Evolutionary conservation across 2,888 invertebrate genomes (phyloP).

Genomic region (Sminthurides aquaticus): DNA sequence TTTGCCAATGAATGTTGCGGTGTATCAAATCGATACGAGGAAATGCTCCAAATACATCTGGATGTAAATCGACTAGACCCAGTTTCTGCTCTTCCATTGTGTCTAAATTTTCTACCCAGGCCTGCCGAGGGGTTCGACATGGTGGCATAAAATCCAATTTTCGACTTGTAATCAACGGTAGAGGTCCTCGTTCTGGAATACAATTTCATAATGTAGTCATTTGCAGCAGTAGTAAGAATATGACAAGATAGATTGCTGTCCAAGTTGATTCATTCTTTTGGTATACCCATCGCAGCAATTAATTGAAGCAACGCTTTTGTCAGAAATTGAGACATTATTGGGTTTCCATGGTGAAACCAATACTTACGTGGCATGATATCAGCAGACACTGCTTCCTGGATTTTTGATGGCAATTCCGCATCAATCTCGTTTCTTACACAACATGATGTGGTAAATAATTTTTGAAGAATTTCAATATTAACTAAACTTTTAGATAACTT

Average conservation of each 20-base stretch:
- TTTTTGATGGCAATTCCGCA: not conserved
- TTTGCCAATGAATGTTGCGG: conserved; percentile 80
- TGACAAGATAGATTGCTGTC: too few species aligned
- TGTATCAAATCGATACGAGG: conserved; percentile 83
- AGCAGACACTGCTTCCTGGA: not conserved
- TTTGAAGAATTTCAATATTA: not conserved
- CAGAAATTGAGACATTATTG: too few species aligned
- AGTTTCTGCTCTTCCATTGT: conserved; percentile 66
- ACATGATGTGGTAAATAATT: not conserved
- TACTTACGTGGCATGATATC: not conserved
- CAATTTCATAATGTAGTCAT: too few species aligned
- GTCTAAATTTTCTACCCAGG: conserved; percentile 79
- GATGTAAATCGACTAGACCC: conserved; percentile 83
- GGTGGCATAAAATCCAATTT: conserved; percentile 41
- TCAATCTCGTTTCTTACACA: not conserved
- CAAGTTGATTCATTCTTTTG: too few species aligned
- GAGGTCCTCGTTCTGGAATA: conserved; percentile 40
- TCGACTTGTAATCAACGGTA: conserved; percentile 48
- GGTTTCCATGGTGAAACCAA: too few species aligned
- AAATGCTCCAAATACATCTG: conserved; percentile 70
- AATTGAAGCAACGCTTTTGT: too few species aligned
- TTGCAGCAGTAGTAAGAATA: too few species aligned
- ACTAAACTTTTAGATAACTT: not conserved
- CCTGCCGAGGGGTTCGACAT: conserved; percentile 62
- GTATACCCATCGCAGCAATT: too few species aligned